A percentile compares a stretch with the other conserved stretches of the same genome.
phyloP scores from a whole-genome alignment of 2,113 vertebrate species.

The Agapornis roseicollis region DNA sequence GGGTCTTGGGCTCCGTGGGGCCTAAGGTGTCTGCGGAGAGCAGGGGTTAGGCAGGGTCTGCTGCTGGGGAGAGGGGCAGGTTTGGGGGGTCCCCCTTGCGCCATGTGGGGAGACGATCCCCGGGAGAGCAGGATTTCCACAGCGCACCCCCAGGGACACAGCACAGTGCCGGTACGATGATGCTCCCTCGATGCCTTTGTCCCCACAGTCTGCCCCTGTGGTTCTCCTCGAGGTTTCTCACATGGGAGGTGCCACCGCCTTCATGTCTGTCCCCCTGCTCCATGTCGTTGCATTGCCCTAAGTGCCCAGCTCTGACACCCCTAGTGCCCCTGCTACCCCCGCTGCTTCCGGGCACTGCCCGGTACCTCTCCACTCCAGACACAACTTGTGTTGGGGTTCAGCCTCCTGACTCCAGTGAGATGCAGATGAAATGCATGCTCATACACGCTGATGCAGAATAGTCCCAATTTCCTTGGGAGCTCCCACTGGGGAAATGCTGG shows the following conservation, averaged over 20 bases:
- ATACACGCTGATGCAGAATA: not conserved
- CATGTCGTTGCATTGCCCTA: not conserved
- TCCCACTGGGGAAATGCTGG: fast-evolving
- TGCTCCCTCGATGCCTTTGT: not conserved
- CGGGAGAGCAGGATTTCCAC: not conserved
- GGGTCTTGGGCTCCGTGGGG: too few species aligned
- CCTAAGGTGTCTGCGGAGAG: not conserved
- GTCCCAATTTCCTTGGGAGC: not conserved
- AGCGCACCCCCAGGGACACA: not conserved
- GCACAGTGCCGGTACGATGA: not conserved
- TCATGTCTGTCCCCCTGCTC: not conserved
- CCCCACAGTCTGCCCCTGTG: not conserved
- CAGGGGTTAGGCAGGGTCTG: not conserved
- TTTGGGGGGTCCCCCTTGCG: not conserved
- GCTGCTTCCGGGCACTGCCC: not conserved
- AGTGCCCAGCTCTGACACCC: not conserved
- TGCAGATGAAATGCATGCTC: not conserved
- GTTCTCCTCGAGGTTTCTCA: not conserved
- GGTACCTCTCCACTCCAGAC: not conserved
- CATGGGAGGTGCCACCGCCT: not conserved
- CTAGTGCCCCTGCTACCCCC: too few species aligned
- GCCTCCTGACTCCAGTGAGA: not conserved
- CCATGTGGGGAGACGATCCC: not conserved
- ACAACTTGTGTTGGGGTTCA: not conserved
- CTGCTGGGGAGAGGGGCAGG: not conserved